Evolutionary conservation across 2,888 invertebrate genomes (phyloP).

Genomic region (Eilema depressum): DNA sequence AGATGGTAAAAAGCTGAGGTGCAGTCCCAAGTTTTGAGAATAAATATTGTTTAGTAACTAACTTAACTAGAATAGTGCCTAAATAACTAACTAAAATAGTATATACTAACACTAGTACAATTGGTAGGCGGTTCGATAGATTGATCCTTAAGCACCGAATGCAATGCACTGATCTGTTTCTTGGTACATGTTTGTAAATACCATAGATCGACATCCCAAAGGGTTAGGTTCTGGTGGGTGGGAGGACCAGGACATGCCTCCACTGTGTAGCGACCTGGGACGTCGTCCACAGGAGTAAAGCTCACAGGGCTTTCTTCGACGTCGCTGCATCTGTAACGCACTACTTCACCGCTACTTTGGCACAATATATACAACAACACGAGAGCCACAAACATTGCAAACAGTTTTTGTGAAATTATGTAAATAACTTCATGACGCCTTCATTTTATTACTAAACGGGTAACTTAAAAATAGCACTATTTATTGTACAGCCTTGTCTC

Average conservation of each 20-base stretch:
- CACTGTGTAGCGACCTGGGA: slow-evolving; percentile 64
- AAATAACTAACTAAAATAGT: too few species aligned
- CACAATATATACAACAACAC: slow-evolving; percentile 51
- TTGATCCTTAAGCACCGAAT: slow-evolving; percentile 32
- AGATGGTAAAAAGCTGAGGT: too few species aligned
- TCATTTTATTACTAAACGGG: background rate
- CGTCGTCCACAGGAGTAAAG: slow-evolving; percentile 50
- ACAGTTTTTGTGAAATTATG: slow-evolving; percentile 45
- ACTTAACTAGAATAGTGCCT: too few species aligned
- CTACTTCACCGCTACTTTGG: slow-evolving; percentile 34
- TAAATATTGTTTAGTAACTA: too few species aligned
- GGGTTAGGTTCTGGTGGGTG: slow-evolving; percentile 35
- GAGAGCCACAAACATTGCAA: slow-evolving; percentile 51
- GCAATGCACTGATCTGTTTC: slow-evolving; percentile 10
- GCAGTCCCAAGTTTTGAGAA: too few species aligned
- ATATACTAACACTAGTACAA: slow-evolving; percentile 64
- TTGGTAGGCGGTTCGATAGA: slow-evolving; percentile 39
- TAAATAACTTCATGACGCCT: slow-evolving; percentile 47
- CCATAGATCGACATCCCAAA: slow-evolving; percentile 55
- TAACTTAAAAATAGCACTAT: background rate
- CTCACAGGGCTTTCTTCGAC: slow-evolving; percentile 33
- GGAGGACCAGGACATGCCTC: slow-evolving; percentile 63
- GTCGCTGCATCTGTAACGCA: slow-evolving; percentile 55
- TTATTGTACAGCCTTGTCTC: background rate
- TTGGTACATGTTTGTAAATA: slow-evolving; percentile 30